Evolutionary conservation across 2,113 vertebrate genomes (phyloP), one percentile per base, ranked within the genome.

Genomic region (Brachirus orientalis): DNA sequence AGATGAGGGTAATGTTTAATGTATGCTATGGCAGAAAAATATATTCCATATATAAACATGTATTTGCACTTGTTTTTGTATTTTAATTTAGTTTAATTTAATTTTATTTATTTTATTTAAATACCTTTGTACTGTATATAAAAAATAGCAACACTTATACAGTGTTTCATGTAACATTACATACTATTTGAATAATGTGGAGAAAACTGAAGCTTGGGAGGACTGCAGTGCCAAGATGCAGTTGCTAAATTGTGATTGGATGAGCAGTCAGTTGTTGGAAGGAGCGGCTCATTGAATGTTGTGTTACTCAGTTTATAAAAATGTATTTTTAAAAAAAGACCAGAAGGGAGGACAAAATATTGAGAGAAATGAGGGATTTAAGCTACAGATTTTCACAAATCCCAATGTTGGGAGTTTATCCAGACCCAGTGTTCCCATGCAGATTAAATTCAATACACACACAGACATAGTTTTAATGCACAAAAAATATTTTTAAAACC

Each of bases 311-410:
- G 46, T 72, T 56, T 17, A 41, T 46, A 36, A 69, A 67, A 43
- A 59, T 4, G 3, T 44, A 16, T 14, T 44, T 38, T 11, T 6
- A 43, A 37, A 54, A 41, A 45, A 47, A 68, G 63, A 19, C 7
- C 18, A 47, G 10, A 35, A 55, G 47, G 28, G 69, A 65, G 14
- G 19, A 53, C 41, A 52, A 54, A 51, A 62, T 63, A 74, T 41
- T 61, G n/a, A 20, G 28, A 62, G 75, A 54, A 28, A 28, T 28
- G 28, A 69, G 71, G 63, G 69, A 72, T 67, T 67, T 67, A 54
- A 83, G 77, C 69, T 47, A 52, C 57, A 86, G 81, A 88, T 83
- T 89, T 79, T 78, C 75, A 84, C 48, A 90, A 89, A 86, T 90
- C 84, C 80, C 57, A 70, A 59, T 63, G 41, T 59, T 79, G 83